A percentile compares a stretch with the other conserved stretches of the same genome.
These are phyloP conservation scores for Mallotus villosus DNA, from an alignment of 2,797 vertebrate species.

Conservation along the genomic window DNA sequence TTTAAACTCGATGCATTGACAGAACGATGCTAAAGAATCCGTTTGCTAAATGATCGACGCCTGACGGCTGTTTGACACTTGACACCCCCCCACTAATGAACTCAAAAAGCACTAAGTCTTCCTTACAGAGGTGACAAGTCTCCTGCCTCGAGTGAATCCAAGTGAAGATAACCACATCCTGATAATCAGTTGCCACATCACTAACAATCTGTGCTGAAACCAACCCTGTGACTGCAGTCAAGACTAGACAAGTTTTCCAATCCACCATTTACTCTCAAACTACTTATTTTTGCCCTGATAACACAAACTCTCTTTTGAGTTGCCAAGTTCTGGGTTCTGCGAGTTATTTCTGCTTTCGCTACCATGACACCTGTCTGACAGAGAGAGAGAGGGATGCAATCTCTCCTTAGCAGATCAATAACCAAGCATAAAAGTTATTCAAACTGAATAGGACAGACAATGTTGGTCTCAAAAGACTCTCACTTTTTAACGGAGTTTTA, in stretches of 20 bases:
- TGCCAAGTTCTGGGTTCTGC: conserved; percentile 17
- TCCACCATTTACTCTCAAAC: conserved; percentile 7
- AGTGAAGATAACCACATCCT: conserved; percentile 35
- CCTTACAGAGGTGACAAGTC: conserved; percentile 4
- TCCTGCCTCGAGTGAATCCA: conserved; percentile 20
- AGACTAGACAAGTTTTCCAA: conserved; percentile 17
- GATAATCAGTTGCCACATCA: conserved; percentile 30
- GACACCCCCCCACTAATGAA: conserved; percentile 49
- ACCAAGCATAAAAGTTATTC: not conserved
- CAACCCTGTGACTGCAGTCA: conserved; percentile 13
- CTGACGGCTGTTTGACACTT: conserved; percentile 48
- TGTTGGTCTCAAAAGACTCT: not conserved
- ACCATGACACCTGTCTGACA: conserved; percentile 30
- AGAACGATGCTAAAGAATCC: not conserved
- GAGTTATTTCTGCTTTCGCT: conserved; percentile 29
- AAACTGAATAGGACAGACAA: not conserved
- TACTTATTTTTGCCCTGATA: conserved; percentile 16
- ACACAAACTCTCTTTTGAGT: conserved; percentile 2
- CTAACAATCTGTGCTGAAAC: conserved; percentile 13
- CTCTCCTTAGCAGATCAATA: conserved; percentile 16
- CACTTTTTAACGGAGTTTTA: not conserved
- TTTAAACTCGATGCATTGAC: not conserved
- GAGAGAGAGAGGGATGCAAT: conserved; percentile 41
- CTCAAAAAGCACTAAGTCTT: conserved; percentile 31
- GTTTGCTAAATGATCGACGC: too few relatives aligned